phyloP scores from a whole-genome alignment of 2,797 vertebrate genomes.

The Choloepus didactylus region DNA sequence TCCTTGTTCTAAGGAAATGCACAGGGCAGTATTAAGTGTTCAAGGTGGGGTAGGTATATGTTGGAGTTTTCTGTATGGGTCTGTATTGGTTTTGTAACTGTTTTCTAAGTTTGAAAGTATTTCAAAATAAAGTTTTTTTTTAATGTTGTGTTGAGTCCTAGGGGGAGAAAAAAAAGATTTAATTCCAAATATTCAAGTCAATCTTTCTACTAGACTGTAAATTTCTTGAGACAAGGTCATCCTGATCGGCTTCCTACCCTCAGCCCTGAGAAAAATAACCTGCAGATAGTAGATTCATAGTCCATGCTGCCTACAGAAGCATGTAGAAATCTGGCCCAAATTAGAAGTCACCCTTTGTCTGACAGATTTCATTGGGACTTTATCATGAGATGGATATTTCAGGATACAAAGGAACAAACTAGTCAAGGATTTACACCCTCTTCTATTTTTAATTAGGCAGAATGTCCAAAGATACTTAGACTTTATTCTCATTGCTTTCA shows the following conservation, averaged over 20 bases:
- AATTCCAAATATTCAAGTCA: too few species aligned
- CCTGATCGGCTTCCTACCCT: background rate
- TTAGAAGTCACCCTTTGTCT: fast-evolving
- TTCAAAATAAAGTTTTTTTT: too few species aligned
- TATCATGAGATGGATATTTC: background rate
- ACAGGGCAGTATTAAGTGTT: too few species aligned
- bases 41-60: too few species aligned
- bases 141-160: too few species aligned
- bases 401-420: background rate
- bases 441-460: background rate
- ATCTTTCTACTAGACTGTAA: background rate
- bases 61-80: too few species aligned
- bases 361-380: background rate
- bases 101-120: too few species aligned
- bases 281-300: background rate
- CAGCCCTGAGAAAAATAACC: background rate
- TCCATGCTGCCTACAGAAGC: background rate
- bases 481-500: background rate
- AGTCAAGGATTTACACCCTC: background rate
- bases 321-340: background rate
- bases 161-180: too few species aligned
- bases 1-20: too few species aligned
- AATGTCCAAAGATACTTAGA: background rate
- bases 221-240: background rate
- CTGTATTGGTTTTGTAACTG: too few species aligned